Percentiles rank a stretch among this genome's conserved stretches.
Conservation (phyloP, 2,888 invertebrate genomes). For the Mesorhabditis sp. region DNA sequence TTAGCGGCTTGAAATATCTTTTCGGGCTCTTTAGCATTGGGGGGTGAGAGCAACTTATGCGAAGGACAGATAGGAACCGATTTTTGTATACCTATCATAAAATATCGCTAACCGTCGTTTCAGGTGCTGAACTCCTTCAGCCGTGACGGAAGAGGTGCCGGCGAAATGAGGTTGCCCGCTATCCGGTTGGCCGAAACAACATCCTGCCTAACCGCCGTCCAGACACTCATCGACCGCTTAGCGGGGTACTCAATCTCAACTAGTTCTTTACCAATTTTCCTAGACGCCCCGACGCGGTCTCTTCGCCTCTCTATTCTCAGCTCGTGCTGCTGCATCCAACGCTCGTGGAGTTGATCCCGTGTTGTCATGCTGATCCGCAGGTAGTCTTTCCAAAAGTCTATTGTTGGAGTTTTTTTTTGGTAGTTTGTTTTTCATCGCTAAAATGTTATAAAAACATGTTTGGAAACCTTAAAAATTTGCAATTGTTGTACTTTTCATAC, state of each 20-base stretch:
- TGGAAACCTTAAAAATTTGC: too few species aligned
- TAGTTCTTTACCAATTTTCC: background rate
- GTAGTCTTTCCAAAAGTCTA: constrained; percentile 3
- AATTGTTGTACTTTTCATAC: too few species aligned
- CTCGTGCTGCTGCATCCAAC: constrained; percentile 45
- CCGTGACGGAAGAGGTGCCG: constrained; percentile 42
- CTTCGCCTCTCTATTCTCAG: constrained; percentile 36
- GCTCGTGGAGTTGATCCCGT: constrained; percentile 49
- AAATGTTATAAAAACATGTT: too few species aligned
- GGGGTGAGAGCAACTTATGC: too few species aligned
- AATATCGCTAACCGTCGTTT: constrained; percentile 10
- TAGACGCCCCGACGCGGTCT: background rate
- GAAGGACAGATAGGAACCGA: too few species aligned
- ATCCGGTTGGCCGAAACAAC: constrained; percentile 46
- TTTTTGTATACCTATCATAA: background rate
- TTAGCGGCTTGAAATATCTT: constrained; percentile 9
- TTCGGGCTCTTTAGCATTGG: too few species aligned
- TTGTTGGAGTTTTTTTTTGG: too few species aligned
- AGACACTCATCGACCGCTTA: constrained; percentile 48
- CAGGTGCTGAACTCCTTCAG: constrained; percentile 33
- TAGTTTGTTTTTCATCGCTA: too few species aligned
- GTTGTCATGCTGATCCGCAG: constrained; percentile 44
- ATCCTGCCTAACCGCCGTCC: constrained; percentile 50
- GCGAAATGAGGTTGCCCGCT: constrained; percentile 44
- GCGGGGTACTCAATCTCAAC: constrained; percentile 22